A percentile compares a stretch with the other conserved stretches of the same genome.
phyloP scores from a whole-genome alignment of 2,113 vertebrate genomes.

The Castor canadensis region DNA sequence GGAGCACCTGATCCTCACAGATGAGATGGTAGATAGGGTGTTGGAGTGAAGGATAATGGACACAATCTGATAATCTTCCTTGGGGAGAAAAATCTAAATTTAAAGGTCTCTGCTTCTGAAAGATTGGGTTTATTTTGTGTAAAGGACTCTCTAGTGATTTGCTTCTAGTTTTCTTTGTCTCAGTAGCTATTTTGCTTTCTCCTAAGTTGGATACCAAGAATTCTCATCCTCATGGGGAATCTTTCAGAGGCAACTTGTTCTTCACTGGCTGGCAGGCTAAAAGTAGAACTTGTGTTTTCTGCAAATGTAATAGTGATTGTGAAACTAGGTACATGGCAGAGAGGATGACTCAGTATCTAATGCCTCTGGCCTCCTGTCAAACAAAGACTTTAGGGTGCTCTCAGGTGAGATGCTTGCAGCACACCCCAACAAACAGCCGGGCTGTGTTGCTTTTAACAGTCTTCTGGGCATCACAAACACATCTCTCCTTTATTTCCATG shows the following conservation, averaged over 20 bases:
- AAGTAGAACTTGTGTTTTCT: neutral
- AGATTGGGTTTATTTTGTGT: constrained; percentile 17
- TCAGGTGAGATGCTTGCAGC: neutral
- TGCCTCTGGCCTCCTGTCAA: neutral
- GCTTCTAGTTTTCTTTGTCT: constrained; percentile 20
- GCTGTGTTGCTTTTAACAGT: neutral
- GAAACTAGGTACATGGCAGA: rapidly evolving
- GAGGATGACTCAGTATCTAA: neutral
- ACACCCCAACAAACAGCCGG: neutral
- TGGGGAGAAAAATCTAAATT: neutral
- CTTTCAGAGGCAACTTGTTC: neutral
- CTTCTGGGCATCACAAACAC: neutral
- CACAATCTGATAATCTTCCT: neutral
- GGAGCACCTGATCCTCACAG: neutral
- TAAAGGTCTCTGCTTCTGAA: neutral
- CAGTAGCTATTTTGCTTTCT: neutral
- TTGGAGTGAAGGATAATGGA: neutral
- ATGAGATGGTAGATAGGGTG: rapidly evolving
- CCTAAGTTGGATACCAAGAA: neutral
- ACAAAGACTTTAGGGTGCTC: neutral
- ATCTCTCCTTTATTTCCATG: neutral
- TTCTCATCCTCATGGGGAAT: neutral
- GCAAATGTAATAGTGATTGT: neutral
- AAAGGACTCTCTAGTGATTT: constrained; percentile 32
- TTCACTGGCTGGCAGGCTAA: neutral